Conservation (phyloP, 1,140 invertebrate species). For the Trigoniulus corallinus region DNA sequence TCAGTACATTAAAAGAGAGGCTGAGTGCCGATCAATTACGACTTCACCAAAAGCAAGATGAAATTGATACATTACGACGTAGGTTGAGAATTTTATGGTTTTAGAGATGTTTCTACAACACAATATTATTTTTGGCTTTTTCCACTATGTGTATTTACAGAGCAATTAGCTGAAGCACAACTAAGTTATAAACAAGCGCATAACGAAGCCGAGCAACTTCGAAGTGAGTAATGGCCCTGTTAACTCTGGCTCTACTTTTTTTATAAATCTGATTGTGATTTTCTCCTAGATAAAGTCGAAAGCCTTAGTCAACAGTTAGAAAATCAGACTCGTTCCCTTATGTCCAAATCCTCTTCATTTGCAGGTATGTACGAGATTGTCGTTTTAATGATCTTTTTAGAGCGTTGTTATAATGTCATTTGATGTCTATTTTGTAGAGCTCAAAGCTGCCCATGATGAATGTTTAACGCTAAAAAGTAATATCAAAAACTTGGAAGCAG, state of each 20-base stretch:
- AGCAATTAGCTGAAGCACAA: constrained; percentile 17
- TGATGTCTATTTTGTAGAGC: background rate
- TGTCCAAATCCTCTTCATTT: too few species aligned
- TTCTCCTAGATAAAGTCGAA: background rate
- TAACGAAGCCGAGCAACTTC: constrained; percentile 22
- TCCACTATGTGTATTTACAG: constrained; percentile 12
- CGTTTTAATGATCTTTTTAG: background rate
- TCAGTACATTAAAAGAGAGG: constrained; percentile 16
- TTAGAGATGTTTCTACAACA: too few species aligned
- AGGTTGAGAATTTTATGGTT: constrained; percentile 9
- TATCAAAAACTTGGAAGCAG: constrained; percentile 24
- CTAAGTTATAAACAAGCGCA: constrained; percentile 22
- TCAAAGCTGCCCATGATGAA: constrained; percentile 21
- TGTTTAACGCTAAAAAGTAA: constrained; percentile 22
- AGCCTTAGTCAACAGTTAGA: constrained; percentile 7
- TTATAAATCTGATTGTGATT: background rate
- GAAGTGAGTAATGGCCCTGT: constrained; percentile 19
- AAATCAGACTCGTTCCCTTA: background rate
- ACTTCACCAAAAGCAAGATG: constrained; percentile 20
- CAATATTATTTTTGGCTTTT: background rate
- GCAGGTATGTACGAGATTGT: too few species aligned
- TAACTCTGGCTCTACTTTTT: constrained; percentile 4
- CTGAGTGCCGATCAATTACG: constrained; percentile 20
- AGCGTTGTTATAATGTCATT: background rate
- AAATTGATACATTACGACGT: constrained; percentile 22